Conservation (phyloP, 2,797 vertebrate genomes). For the Cyclopterus lumpus region DNA sequence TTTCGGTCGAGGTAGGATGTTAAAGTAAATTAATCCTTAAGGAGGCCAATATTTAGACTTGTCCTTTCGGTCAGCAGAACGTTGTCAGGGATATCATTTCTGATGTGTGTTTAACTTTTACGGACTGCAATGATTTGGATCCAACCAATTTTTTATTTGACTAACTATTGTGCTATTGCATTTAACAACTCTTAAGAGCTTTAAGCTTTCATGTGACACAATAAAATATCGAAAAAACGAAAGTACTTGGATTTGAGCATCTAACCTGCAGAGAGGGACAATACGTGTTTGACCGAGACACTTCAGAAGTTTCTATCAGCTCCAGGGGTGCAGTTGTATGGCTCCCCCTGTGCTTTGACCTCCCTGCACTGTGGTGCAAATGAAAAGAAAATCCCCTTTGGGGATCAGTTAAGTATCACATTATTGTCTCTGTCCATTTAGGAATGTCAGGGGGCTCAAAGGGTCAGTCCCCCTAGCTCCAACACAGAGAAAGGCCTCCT, state of each 20-base stretch:
- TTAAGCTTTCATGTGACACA: constrained; percentile 27
- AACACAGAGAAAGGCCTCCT: constrained; percentile 63
- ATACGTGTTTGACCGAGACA: constrained; percentile 67
- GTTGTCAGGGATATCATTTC: neutral
- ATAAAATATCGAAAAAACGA: constrained; percentile 30
- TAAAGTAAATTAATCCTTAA: neutral
- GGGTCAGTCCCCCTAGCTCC: constrained; percentile 66
- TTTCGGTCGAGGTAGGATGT: neutral
- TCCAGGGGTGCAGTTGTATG: constrained; percentile 70
- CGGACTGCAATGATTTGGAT: constrained; percentile 1
- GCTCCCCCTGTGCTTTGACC: constrained; percentile 72
- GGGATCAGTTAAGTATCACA: constrained; percentile 79
- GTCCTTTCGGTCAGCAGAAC: neutral
- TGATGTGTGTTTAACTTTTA: neutral
- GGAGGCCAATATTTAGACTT: neutral
- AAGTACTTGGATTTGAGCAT: constrained; percentile 44
- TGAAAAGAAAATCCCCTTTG: constrained; percentile 78
- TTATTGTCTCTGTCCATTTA: constrained; percentile 80
- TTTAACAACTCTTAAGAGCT: constrained; percentile 17
- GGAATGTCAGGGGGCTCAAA: constrained; percentile 77
- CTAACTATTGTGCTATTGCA: neutral
- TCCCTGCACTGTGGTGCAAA: constrained; percentile 62
- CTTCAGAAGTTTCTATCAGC: constrained; percentile 66
- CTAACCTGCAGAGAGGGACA: constrained; percentile 52
- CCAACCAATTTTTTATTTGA: neutral